Conservation (phyloP, 2,113 vertebrate species). For the Vulpes vulpes region DNA sequence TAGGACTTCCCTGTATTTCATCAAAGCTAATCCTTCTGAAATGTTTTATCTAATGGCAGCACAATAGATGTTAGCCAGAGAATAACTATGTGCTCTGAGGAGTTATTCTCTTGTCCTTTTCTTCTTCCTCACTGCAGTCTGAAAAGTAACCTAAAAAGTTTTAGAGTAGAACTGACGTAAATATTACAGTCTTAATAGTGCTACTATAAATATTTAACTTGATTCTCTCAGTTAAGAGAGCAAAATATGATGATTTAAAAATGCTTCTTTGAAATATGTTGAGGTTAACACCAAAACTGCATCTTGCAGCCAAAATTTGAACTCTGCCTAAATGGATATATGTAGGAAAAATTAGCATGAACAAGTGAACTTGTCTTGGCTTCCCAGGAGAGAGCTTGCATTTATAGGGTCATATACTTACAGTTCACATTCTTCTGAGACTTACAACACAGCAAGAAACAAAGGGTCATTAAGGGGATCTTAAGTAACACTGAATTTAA, state of each 20-base stretch:
- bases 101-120: background rate
- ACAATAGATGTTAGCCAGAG: background rate
- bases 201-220: constrained; percentile 33
- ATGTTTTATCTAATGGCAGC: background rate
- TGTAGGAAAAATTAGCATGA: background rate
- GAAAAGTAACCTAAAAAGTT: background rate
- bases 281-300: background rate
- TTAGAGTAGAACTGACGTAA: background rate
- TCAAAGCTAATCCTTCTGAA: background rate
- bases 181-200: background rate
- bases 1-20: background rate
- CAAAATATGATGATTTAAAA: background rate
- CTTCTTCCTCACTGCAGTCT: background rate
- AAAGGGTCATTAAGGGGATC: background rate
- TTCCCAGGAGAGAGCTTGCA: background rate
- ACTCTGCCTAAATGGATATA: background rate
- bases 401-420: background rate
- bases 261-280: background rate
- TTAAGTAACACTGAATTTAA: constrained; percentile 30
- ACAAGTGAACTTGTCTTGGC: background rate
- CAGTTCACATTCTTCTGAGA: background rate
- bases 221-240: background rate
- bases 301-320: background rate
- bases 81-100: background rate
- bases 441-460: constrained; percentile 7